Evolutionary conservation across 1,140 invertebrate genomes (phyloP).

Genomic region (Drosophila aff.): DNA sequence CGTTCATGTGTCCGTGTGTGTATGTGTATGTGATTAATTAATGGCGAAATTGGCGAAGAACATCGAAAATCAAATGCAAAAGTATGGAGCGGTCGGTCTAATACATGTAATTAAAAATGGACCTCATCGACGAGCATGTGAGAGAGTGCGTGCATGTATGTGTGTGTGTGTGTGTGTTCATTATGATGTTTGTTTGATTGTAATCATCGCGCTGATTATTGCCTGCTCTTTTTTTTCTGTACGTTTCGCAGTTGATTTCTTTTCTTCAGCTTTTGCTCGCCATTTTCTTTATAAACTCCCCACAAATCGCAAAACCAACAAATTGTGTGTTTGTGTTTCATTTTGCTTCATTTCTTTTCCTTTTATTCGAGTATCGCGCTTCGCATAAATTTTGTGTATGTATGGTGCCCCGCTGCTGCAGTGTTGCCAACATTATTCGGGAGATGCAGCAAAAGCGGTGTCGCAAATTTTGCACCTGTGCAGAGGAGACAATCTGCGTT

Average conservation of each 20-base stretch:
- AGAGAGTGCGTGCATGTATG: conserved; percentile 28
- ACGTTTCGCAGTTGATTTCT: conserved; percentile 33
- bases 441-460: conserved; percentile 45
- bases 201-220: conserved; percentile 38
- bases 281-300: conserved; percentile 40
- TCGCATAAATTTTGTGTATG: conserved; percentile 80
- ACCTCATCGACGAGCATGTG: conserved; percentile 38
- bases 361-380: conserved; percentile 60
- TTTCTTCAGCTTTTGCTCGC: conserved; percentile 31
- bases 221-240: conserved; percentile 27
- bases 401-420: conserved; percentile 65
- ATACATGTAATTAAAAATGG: conserved; percentile 75
- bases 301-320: conserved; percentile 21
- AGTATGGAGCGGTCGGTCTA: conserved; percentile 53
- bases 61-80: conserved; percentile 45
- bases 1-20: conserved; percentile 39
- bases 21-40: conserved; percentile 61
- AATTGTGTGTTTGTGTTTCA: conserved; percentile 38
- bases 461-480: conserved; percentile 74
- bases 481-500: conserved; percentile 61
- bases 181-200: conserved; percentile 46
- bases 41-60: conserved; percentile 56
- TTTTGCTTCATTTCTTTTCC: conserved; percentile 57
- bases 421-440: conserved; percentile 71
- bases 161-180: conserved; percentile 22